Percentiles rank a stretch among this genome's conserved stretches.
phyloP scores from a whole-genome alignment of 2,797 vertebrate genomes.

The Trematomus bernacchii region DNA sequence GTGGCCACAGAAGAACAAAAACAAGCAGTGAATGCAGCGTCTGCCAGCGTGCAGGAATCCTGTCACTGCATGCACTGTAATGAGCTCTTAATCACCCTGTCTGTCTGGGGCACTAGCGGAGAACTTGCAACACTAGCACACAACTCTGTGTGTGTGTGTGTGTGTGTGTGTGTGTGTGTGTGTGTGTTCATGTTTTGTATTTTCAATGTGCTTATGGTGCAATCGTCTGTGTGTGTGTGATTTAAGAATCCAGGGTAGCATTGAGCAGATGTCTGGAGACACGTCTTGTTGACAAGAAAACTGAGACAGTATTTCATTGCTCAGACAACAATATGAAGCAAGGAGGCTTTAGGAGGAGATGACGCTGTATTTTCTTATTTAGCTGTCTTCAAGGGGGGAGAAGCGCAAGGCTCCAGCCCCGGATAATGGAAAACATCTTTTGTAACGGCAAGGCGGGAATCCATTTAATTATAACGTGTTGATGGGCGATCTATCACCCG shows the following conservation, averaged over 20 bases:
- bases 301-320: conserved; percentile 76
- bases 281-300: conserved; percentile 68
- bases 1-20: conserved; percentile 81
- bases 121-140: conserved; percentile 74
- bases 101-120: conserved; percentile 78
- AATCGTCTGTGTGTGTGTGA: conserved; percentile 20
- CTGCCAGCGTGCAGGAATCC: conserved; percentile 78
- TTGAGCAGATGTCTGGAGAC: conserved; percentile 72
- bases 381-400: conserved; percentile 41
- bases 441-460: conserved; percentile 76
- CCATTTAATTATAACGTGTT: conserved; percentile 81
- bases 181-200: conserved; percentile 12
- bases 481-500: conserved; percentile 76
- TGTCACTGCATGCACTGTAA: conserved; percentile 86
- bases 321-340: conserved; percentile 78
- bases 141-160: conserved; percentile 37
- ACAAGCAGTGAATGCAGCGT: conserved; percentile 75
- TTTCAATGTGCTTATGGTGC: conserved; percentile 6
- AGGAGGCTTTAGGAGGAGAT: conserved; percentile 71
- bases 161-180: conserved; percentile 35
- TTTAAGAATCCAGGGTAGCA: conserved; percentile 56
- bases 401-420: conserved; percentile 40
- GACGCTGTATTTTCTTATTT: conserved; percentile 67
- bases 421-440: conserved; percentile 78
- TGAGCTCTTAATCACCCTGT: conserved; percentile 86